A percentile compares a stretch with the other conserved stretches of the same genome.
Evolutionary conservation across 2,113 vertebrate genomes (phyloP).

Genomic region (Lipophrys pholis): DNA sequence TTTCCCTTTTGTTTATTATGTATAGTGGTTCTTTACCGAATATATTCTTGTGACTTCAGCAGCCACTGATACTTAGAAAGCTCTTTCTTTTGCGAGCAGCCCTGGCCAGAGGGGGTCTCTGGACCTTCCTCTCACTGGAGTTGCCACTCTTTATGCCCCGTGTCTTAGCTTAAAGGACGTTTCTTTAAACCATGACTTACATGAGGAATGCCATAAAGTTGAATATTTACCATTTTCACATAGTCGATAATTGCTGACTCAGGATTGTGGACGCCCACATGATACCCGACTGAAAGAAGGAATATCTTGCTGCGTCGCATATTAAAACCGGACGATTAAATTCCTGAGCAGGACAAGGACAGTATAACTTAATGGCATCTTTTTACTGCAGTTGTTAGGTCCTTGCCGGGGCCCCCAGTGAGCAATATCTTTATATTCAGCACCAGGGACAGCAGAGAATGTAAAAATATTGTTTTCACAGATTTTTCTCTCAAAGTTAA

Average conservation of each 20-base stretch:
- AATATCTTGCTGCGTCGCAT: conserved; percentile 52
- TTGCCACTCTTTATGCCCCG: background rate
- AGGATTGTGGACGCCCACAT: conserved; percentile 35
- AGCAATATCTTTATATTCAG: conserved; percentile 65
- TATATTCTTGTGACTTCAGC: background rate
- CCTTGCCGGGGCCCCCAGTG: conserved; percentile 42
- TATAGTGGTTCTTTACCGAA: background rate
- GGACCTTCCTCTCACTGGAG: background rate
- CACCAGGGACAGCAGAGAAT: conserved; percentile 40
- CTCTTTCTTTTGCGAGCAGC: background rate
- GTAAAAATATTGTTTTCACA: conserved; percentile 69
- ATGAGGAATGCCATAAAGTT: conserved; percentile 25
- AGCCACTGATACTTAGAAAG: background rate
- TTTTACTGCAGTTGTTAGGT: conserved; percentile 67
- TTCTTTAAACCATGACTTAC: no score
- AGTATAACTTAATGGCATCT: conserved; percentile 66
- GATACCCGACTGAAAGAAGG: conserved; percentile 37
- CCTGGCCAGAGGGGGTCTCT: background rate
- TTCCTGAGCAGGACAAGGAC: conserved; percentile 69
- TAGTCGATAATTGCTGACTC: conserved; percentile 68
- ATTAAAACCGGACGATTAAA: conserved; percentile 76
- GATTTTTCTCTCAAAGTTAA: conserved; percentile 76
- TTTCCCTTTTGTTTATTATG: background rate
- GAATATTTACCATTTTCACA: conserved; percentile 40
- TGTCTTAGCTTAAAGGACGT: no score